Conservation (phyloP, 2,113 vertebrate genomes). For the Forbesichthys agassizii region DNA sequence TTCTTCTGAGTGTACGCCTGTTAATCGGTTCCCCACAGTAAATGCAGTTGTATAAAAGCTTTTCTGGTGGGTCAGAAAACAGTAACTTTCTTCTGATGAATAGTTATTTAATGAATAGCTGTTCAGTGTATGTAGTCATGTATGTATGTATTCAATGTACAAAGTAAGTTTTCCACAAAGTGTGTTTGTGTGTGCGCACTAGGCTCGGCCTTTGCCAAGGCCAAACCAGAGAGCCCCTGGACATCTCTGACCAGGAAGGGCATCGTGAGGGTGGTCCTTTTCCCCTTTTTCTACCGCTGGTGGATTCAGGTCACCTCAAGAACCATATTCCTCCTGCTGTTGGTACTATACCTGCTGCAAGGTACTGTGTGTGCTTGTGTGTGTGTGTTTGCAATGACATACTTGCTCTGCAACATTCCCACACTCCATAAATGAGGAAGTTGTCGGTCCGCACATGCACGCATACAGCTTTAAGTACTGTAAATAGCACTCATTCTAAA, state of each 20-base stretch:
- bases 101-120: too few species aligned
- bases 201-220: slow-evolving; percentile 98
- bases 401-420: too few species aligned
- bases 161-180: neutral
- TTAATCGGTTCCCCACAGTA: too few species aligned
- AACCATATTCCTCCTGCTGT: slow-evolving; percentile 91
- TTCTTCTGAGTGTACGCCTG: too few species aligned
- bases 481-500: too few species aligned
- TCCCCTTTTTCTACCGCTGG: slow-evolving; percentile 97
- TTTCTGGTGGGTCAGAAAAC: too few species aligned
- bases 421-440: too few species aligned
- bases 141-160: neutral
- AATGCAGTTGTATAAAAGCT: too few species aligned
- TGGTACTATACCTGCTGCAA: slow-evolving; percentile 95
- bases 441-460: too few species aligned
- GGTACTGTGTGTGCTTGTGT: slow-evolving; percentile 66
- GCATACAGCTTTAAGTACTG: too few species aligned
- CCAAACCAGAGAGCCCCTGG: slow-evolving; percentile 99
- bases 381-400: neutral
- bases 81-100: too few species aligned
- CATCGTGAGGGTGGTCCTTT: slow-evolving; percentile 95
- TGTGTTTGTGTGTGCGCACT: slow-evolving; percentile 1
- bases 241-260: slow-evolving; percentile 96
- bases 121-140: too few species aligned
- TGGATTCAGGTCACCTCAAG: slow-evolving; percentile 98